Evolutionary conservation across 2,113 vertebrate species (phyloP), one percentile per base, ranked within the genome.

Genomic region (Scolopax mira): DNA sequence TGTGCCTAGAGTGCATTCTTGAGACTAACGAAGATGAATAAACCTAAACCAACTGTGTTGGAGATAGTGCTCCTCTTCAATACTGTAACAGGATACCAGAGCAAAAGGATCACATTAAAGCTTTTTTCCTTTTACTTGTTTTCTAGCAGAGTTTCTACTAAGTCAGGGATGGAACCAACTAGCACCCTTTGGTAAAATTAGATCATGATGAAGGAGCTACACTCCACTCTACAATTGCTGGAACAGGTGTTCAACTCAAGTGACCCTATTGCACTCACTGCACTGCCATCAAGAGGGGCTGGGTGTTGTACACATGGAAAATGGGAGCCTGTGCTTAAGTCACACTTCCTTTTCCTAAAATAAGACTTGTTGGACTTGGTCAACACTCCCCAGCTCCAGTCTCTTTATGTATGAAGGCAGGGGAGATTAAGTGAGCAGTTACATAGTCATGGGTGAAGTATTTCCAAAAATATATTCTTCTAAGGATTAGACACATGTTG

Each of bases 341-440:
- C 8, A 0, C 54, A 58, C 13, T 58, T 12, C 55, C 61, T 66
- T 52, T 39, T 79, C 46, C 82, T 74, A 93, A 92, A 96, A 91
- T 90, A 85, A 96, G n/a, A 30, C 67, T 87, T 70, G 3, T 21
- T 27, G 42, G 46, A 28, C 11, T 7, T n/a, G 8, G 21, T 72
- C 48, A 21, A 4, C 6, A 1, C 52, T 75, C 72, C 16, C 7
- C 33, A 51, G 49, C 61, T 71, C 79, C 30, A 7, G 1, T 90
- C 79, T 96, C 95, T 94, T 97, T 93, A 18, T 61, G 49, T 73
- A 23, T 30, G 31, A 46, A 61, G 41, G 51, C 88, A 72, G 61
- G 41, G 31, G 42, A 2, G 79, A 86, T 84, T 69, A 90, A 69
- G 64, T 71, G 77, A 78, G 35, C 55, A 41, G 18, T 88, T n/a